A percentile compares a stretch with the other conserved stretches of the same genome.
These are phyloP conservation scores for Achatina immaculata DNA, from an alignment of 1,140 invertebrate genomes.

Conservation along the genomic window DNA sequence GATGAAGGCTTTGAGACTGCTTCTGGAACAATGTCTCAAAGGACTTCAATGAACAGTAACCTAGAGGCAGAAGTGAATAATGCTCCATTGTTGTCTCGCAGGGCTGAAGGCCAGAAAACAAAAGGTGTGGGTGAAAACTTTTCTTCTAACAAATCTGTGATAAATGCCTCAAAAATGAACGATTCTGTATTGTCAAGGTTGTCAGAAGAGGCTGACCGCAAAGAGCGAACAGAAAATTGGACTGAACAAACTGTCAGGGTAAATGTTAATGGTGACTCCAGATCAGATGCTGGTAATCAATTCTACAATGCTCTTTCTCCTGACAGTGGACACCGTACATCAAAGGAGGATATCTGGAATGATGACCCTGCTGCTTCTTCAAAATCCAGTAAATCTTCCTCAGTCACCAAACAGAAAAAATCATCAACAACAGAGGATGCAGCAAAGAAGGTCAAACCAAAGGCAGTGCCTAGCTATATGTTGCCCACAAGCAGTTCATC, in stretches of 20 bases:
- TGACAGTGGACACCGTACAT: conserved; percentile 57
- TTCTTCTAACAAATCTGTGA: conserved; percentile 17
- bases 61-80: conserved; percentile 60
- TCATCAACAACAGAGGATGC: conserved; percentile 24
- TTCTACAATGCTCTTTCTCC: conserved; percentile 54
- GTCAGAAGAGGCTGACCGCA: conserved; percentile 56
- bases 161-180: background rate
- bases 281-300: conserved; percentile 36
- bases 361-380: conserved; percentile 50
- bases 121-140: background rate
- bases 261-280: conserved; percentile 44
- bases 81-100: conserved; percentile 48
- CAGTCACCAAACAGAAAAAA: conserved; percentile 37
- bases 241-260: conserved; percentile 54
- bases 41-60: conserved; percentile 68
- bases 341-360: conserved; percentile 59
- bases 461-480: conserved; percentile 57
- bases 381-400: conserved; percentile 35
- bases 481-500: conserved; percentile 26
- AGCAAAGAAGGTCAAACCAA: conserved; percentile 44
- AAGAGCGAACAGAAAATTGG: conserved; percentile 64
- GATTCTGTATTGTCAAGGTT: conserved; percentile 45
- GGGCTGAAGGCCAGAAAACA: conserved; percentile 36
- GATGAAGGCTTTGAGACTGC: conserved; percentile 69
- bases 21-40: conserved; percentile 66